These are phyloP conservation scores for Camelus bactrianus DNA, from an alignment of 2,113 vertebrate species.

Conservation along the genomic window DNA sequence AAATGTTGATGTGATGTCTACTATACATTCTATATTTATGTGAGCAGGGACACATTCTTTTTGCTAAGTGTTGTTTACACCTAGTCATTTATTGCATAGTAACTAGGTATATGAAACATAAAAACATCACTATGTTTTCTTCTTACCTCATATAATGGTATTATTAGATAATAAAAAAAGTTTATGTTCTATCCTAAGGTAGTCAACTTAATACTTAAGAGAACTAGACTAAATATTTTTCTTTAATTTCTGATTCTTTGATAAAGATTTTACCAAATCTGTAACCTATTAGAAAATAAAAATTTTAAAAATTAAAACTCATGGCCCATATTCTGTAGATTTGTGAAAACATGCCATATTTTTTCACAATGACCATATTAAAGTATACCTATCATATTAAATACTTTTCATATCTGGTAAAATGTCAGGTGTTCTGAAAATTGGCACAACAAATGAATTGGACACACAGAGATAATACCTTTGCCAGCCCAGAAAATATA, in stretches of 20 bases:
- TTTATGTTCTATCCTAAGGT: background rate
- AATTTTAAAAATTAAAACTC: background rate
- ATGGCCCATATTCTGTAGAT: background rate
- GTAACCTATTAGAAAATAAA: background rate
- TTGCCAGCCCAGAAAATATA: slow-evolving; percentile 67
- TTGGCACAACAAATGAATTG: slow-evolving; percentile 66
- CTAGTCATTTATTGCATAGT: background rate
- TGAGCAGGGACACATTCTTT: background rate
- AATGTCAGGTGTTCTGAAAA: slow-evolving; percentile 22
- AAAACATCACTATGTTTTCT: background rate
- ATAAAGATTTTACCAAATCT: background rate
- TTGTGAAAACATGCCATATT: background rate
- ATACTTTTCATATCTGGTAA: slow-evolving; percentile 14
- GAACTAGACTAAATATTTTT: background rate
- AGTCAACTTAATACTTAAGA: slow-evolving; percentile 17
- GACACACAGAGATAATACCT: slow-evolving; percentile 60
- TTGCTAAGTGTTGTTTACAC: background rate
- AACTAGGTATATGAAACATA: background rate
- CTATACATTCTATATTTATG: background rate
- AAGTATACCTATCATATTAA: background rate
- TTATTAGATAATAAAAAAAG: background rate
- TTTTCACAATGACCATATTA: slow-evolving; percentile 36
- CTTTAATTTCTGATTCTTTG: slow-evolving; percentile 2
- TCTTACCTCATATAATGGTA: background rate
- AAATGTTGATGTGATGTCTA: background rate